Evolutionary conservation across 2,888 invertebrate genomes (phyloP).

Genomic region (Zygogramma bicolorata): DNA sequence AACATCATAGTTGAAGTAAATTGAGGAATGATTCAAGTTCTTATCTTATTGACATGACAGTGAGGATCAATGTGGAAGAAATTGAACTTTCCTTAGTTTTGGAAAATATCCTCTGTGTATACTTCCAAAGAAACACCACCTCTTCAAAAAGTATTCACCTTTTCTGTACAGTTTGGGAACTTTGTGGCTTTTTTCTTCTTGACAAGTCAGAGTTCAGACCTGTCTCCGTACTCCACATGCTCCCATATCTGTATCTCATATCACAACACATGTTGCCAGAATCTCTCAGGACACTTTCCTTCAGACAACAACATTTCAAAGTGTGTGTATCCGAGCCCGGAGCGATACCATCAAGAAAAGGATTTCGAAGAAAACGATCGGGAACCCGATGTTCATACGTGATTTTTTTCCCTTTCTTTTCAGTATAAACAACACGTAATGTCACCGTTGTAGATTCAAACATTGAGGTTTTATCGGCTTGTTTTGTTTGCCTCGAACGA

Average conservation of each 20-base stretch:
- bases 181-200: neutral
- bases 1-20: too few relatives aligned
- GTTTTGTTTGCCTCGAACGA: neutral
- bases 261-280: slow-evolving; percentile 40
- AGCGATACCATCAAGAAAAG: slow-evolving; percentile 27
- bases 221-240: slow-evolving; percentile 23
- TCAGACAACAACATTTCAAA: slow-evolving; percentile 47
- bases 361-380: slow-evolving; percentile 17
- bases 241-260: slow-evolving; percentile 25
- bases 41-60: too few relatives aligned
- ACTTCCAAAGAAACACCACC: too few relatives aligned
- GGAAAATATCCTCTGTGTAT: too few relatives aligned
- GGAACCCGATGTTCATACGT: slow-evolving; percentile 2
- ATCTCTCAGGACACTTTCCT: slow-evolving; percentile 42
- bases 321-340: slow-evolving; percentile 27
- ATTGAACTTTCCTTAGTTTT: too few relatives aligned
- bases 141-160: too few relatives aligned
- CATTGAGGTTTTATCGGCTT: slow-evolving; percentile 4
- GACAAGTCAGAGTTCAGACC: slow-evolving; percentile 9
- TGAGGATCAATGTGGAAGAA: too few relatives aligned
- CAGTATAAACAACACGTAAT: slow-evolving; percentile 16
- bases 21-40: too few relatives aligned
- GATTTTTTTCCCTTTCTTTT: slow-evolving; percentile 15
- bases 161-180: too few relatives aligned
- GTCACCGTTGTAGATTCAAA: slow-evolving; percentile 2